Percentiles rank a stretch among this genome's conserved stretches.
phyloP scores from a whole-genome alignment of 1,140 invertebrate genomes.

The Archegozetes longisetosus region DNA sequence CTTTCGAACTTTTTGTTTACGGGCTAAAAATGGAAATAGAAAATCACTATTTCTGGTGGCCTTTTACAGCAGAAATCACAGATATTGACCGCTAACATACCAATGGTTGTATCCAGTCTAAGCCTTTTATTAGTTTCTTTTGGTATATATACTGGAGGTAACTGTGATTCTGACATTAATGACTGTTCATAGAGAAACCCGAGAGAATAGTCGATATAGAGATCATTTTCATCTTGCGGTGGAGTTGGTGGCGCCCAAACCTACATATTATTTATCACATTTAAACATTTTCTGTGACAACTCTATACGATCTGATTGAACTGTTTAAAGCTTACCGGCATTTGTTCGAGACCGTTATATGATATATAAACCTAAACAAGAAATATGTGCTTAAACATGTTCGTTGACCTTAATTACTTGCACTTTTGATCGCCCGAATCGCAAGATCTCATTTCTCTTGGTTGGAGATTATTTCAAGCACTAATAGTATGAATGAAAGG shows the following conservation, averaged over 20 bases:
- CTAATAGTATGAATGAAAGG: not conserved
- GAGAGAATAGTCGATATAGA: slow-evolving; percentile 71
- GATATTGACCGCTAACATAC: slow-evolving; percentile 3
- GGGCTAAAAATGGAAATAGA: too few relatives aligned
- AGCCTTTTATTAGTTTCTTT: slow-evolving; percentile 54
- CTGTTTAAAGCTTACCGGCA: slow-evolving; percentile 34
- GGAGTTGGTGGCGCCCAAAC: slow-evolving; percentile 91
- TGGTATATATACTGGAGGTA: slow-evolving; percentile 68
- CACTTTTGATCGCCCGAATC: not conserved
- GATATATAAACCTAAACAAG: slow-evolving; percentile 30
- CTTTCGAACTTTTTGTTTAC: slow-evolving; percentile 37
- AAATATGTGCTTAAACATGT: slow-evolving; percentile 11
- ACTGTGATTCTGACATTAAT: slow-evolving; percentile 59
- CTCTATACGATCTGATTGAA: too few relatives aligned
- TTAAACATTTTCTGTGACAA: not conserved
- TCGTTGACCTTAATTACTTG: too few relatives aligned
- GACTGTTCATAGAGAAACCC: slow-evolving; percentile 66
- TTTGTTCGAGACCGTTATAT: slow-evolving; percentile 30
- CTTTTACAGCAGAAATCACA: too few relatives aligned
- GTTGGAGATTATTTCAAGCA: not conserved
- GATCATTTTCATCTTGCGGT: slow-evolving; percentile 56
- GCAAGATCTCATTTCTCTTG: not conserved
- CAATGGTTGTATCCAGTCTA: slow-evolving; percentile 40
- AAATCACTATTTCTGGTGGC: not conserved
- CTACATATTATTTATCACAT: slow-evolving; percentile 33